phyloP scores from a whole-genome alignment of 2,888 invertebrate genomes.

The Parasteatoda lunata region DNA sequence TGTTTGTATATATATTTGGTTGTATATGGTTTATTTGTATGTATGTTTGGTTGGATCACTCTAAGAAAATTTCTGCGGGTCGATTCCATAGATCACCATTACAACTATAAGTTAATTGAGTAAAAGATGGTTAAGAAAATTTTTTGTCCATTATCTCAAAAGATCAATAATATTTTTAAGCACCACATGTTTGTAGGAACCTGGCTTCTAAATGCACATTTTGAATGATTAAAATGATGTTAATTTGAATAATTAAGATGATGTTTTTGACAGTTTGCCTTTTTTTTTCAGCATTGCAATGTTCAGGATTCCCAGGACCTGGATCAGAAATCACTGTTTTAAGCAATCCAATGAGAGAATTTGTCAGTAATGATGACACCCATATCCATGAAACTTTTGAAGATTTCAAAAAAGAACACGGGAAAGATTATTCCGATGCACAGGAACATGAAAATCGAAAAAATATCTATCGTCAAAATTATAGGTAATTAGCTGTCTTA shows the following conservation, averaged over 20 bases:
- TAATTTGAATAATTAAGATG: too few species aligned
- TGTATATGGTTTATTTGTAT: too few species aligned
- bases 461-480: slow-evolving; percentile 89
- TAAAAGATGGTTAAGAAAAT: too few species aligned
- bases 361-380: slow-evolving; percentile 81
- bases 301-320: slow-evolving; percentile 87
- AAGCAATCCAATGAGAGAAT: slow-evolving; percentile 96
- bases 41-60: background rate
- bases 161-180: too few species aligned
- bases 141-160: too few species aligned
- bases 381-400: slow-evolving; percentile 86
- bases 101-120: too few species aligned
- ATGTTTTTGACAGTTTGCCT: background rate
- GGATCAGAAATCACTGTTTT: slow-evolving; percentile 81
- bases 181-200: too few species aligned
- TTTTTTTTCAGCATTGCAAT: slow-evolving; percentile 77
- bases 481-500: slow-evolving; percentile 78
- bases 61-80: too few species aligned
- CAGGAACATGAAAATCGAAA: slow-evolving; percentile 83
- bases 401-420: slow-evolving; percentile 83
- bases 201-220: too few species aligned
- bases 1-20: too few species aligned
- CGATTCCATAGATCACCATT: too few species aligned
- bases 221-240: too few species aligned
- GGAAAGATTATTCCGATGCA: slow-evolving; percentile 80